Evolutionary conservation across 2,797 vertebrate species (phyloP).

Genomic region (Psittacula derbiana): DNA sequence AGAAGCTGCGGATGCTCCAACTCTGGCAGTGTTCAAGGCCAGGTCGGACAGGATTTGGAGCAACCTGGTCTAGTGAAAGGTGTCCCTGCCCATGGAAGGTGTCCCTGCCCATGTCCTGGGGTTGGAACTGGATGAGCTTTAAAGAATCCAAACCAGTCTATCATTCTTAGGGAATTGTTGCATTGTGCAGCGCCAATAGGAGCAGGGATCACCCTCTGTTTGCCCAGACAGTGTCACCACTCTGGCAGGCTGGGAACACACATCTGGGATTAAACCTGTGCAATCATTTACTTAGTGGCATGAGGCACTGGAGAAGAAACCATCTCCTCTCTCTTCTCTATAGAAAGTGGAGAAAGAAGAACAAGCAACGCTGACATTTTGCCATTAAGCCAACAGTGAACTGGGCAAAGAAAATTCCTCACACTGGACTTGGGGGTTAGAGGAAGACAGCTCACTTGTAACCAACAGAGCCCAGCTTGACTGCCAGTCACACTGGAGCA

Average conservation of each 20-base stretch:
- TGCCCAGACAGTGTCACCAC: background rate
- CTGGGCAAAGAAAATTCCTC: background rate
- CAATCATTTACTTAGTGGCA: background rate
- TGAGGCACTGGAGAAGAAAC: background rate
- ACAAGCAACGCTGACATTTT: background rate
- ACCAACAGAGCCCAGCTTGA: background rate
- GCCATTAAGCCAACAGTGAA: background rate
- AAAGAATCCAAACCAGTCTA: background rate
- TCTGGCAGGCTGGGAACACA: background rate
- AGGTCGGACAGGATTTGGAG: background rate
- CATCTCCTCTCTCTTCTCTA: background rate
- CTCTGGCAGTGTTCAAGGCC: background rate
- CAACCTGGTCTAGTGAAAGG: background rate
- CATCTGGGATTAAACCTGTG: background rate
- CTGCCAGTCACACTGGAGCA: background rate
- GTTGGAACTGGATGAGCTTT: background rate
- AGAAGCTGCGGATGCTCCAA: background rate
- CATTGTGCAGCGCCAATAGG: background rate
- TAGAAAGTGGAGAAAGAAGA: background rate
- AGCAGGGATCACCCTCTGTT: background rate
- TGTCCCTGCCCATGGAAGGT: background rate
- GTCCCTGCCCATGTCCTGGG: background rate
- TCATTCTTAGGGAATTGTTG: background rate
- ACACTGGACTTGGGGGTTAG: too few relatives aligned
- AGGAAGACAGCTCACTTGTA: background rate